Evolutionary conservation across 2,888 invertebrate genomes (phyloP).

Genomic region (Antheraea assamensis): DNA sequence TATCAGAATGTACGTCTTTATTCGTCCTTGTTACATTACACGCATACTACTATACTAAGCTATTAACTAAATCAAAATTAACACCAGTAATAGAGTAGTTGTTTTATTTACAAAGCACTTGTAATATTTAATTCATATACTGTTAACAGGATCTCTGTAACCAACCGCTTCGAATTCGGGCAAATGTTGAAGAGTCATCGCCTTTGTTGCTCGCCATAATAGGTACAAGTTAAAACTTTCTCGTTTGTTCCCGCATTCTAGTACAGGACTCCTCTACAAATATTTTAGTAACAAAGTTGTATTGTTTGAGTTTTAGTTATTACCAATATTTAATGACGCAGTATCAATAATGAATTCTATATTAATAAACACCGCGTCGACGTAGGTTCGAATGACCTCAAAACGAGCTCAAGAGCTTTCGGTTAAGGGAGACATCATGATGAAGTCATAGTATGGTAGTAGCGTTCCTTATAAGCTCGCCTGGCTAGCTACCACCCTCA

Average conservation of each 20-base stretch:
- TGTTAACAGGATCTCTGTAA: constrained; percentile 1
- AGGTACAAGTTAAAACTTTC: constrained; percentile 13
- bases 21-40: too few relatives aligned
- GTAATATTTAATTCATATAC: background rate
- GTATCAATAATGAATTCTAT: background rate
- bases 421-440: too few relatives aligned
- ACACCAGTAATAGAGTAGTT: background rate
- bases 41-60: too few relatives aligned
- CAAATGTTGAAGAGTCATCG: background rate
- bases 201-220: constrained; percentile 17
- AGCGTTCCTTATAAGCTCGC: too few relatives aligned
- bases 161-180: background rate
- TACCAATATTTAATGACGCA: background rate
- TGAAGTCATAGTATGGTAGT: too few relatives aligned
- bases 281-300: background rate
- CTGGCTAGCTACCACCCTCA: too few relatives aligned
- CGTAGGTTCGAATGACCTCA: too few relatives aligned
- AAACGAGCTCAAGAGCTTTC: too few relatives aligned
- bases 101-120: background rate
- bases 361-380: too few relatives aligned
- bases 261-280: constrained; percentile 9
- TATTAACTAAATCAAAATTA: background rate
- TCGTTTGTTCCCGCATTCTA: constrained; percentile 3
- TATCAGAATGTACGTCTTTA: too few relatives aligned
- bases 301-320: background rate